Evolutionary conservation across 2,797 vertebrate genomes (phyloP).

Genomic region (Typhlichthys eigenmanni): DNA sequence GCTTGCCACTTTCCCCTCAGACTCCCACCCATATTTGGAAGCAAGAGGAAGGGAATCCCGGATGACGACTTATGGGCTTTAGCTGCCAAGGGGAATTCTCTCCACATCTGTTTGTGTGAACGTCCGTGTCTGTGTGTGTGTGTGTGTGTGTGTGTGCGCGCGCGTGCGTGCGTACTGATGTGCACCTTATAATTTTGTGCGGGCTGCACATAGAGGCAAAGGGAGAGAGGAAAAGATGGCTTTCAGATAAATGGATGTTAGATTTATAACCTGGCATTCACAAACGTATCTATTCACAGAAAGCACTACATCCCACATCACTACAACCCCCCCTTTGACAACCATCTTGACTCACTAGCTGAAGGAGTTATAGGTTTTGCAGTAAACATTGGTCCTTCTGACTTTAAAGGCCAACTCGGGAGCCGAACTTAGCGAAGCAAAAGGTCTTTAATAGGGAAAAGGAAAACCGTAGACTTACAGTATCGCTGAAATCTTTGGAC

Average conservation of each 20-base stretch:
- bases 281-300: conserved; percentile 34
- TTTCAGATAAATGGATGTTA: too few species aligned
- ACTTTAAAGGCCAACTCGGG: conserved; percentile 9
- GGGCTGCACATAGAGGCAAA: neutral
- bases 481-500: conserved; percentile 34
- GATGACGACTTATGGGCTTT: conserved; percentile 75
- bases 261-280: conserved; percentile 22
- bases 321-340: too few species aligned
- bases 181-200: conserved; percentile 25
- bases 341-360: neutral
- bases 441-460: conserved; percentile 21
- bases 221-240: too few species aligned
- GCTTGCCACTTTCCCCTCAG: conserved; percentile 58
- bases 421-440: neutral
- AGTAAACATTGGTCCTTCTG: conserved; percentile 27
- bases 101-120: conserved; percentile 70
- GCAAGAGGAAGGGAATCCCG: conserved; percentile 81
- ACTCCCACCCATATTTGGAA: conserved; percentile 82
- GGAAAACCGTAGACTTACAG: conserved; percentile 1
- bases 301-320: neutral
- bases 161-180: conserved; percentile 25
- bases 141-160: conserved; percentile 16
- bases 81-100: conserved; percentile 74
- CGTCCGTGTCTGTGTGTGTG: conserved; percentile 15
- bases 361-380: conserved; percentile 9